Percentiles rank a stretch among this genome's conserved stretches.
These are phyloP conservation scores for Benitochromis conjunctus DNA, from an alignment of 2,113 vertebrate genomes.

Conservation along the genomic window DNA sequence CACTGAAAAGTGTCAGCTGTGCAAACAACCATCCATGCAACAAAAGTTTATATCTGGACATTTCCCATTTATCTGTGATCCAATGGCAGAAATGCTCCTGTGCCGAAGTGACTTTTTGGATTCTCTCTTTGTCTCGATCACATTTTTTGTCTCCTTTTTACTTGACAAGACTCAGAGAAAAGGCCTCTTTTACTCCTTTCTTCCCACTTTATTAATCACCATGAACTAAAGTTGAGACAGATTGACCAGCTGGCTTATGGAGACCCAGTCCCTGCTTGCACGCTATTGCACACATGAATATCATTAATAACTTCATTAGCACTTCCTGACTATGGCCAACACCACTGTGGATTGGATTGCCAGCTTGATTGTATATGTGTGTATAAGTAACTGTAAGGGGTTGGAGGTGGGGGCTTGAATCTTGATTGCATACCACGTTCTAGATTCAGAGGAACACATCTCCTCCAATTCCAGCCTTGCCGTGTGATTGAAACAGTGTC, in stretches of 20 bases:
- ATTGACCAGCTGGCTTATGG: slow-evolving; percentile 46
- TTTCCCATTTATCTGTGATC: background rate
- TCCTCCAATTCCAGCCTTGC: slow-evolving; percentile 49
- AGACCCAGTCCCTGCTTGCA: slow-evolving; percentile 34
- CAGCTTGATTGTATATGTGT: slow-evolving; percentile 20
- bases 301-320: slow-evolving; percentile 71
- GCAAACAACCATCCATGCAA: background rate
- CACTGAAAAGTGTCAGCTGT: background rate
- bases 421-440: slow-evolving; percentile 60
- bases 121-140: background rate
- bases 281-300: slow-evolving; percentile 58
- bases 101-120: background rate
- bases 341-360: slow-evolving; percentile 37
- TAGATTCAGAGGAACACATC: slow-evolving; percentile 53
- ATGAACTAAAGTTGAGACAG: slow-evolving; percentile 20
- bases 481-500: slow-evolving; percentile 59
- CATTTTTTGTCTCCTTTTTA: background rate
- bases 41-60: background rate
- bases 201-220: slow-evolving; percentile 21
- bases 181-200: background rate
- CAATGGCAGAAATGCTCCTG: background rate
- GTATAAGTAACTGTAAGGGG: background rate
- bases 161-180: background rate
- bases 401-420: background rate
- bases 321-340: slow-evolving; percentile 49